Evolutionary conservation across 2,888 invertebrate genomes (phyloP), one percentile per base, ranked within the genome.

Genomic region (Myopa tessellatipennis): DNA sequence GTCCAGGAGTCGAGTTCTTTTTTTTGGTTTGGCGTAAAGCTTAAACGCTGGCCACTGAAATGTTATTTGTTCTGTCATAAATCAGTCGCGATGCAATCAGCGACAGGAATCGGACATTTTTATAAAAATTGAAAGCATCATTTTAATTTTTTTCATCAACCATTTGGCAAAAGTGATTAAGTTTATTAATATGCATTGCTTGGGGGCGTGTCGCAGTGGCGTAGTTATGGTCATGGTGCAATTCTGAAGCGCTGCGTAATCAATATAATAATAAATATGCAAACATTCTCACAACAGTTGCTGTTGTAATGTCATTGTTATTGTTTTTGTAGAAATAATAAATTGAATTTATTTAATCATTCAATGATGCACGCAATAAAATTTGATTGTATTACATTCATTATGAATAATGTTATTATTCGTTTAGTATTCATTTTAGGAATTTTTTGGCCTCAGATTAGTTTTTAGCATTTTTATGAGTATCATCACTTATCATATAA

Each of bases 81-180:
- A 68, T 68, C 68, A 68, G 34, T 10, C 4, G n/a, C 45, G 45
- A 65, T 40, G 50, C 3, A 45, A 45, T 71, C 71, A 14, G 36
- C 34, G 65, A 65, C 65, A 65, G 65, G 36, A 36, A 65, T 65
- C 65, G 38, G 65, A 65, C 38, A 12, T 68, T 45, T 68, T 68
- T 45, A 68, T 68, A 50, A 68, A 68, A 68, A 68, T 68, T 50
- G 45, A 65, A 65, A 12, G n/a, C 68, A 18, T 18, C n/a, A 61
- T 18, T 61, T 71, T 18, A 45, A 18, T 70, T 70, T 38, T 72
- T 73, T 61, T 65, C 34, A 50, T 65, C 34, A 14, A 50, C 45
- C 63, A 65, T 63, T 61, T 65, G 63, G 34, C 63, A 63, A 73
- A 63, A 63, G 74, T 50, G 65, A 74, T 74, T 74, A 74, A 74